Percentiles rank a stretch among this genome's conserved stretches.
Evolutionary conservation across 2,797 vertebrate genomes (phyloP).

Genomic region (Tokudaia muenninki): DNA sequence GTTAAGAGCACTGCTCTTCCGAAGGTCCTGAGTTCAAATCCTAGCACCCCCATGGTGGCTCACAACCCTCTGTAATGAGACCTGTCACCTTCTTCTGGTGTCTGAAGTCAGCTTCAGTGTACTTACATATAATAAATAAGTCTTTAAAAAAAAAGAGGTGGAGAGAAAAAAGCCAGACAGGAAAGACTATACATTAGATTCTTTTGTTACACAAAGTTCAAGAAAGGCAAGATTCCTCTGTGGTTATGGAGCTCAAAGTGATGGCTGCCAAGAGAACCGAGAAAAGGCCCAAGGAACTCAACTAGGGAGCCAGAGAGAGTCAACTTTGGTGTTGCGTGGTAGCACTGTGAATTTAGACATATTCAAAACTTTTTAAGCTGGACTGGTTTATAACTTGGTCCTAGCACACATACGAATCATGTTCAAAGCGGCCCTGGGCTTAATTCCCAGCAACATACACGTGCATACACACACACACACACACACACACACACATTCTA

Average conservation of each 20-base stretch:
- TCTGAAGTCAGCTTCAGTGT: no score
- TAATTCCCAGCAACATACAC: background rate
- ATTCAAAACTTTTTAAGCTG: background rate
- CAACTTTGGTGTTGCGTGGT: background rate
- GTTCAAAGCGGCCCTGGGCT: background rate
- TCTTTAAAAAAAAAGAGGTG: no score
- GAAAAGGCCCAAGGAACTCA: background rate
- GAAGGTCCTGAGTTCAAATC: no score
- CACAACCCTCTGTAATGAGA: no score
- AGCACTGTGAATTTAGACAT: background rate
- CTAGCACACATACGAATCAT: rapidly evolving
- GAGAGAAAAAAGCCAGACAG: background rate
- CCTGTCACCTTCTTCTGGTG: no score
- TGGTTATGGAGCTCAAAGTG: background rate
- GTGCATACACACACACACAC: background rate
- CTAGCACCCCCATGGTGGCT: no score
- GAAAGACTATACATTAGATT: background rate
- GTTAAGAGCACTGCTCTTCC: no score
- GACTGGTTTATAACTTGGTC: background rate
- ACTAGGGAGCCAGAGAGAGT: background rate
- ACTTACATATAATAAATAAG: no score
- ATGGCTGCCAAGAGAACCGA: background rate
- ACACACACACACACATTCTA: background rate
- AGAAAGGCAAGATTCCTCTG: background rate
- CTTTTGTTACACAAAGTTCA: background rate